phyloP scores from a whole-genome alignment of 2,113 vertebrate species.

The Nerophis ophidion region DNA sequence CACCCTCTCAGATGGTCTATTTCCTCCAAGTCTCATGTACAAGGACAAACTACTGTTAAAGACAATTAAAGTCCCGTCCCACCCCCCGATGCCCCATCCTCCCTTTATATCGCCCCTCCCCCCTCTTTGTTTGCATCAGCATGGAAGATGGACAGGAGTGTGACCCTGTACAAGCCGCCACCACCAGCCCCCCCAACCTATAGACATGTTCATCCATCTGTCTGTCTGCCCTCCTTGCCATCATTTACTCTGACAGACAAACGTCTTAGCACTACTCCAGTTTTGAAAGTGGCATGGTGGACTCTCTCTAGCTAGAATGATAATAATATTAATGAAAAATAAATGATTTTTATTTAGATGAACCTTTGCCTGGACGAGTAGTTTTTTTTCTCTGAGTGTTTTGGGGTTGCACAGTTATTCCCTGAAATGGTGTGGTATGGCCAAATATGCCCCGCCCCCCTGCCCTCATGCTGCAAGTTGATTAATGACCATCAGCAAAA shows the following conservation, averaged over 20 bases:
- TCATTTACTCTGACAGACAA: conserved; percentile 45
- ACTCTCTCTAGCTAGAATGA: conserved; percentile 73
- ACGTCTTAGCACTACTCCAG: conserved; percentile 67
- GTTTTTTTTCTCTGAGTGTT: no score
- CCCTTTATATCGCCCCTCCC: conserved; percentile 40
- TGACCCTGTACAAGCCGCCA: conserved; percentile 36
- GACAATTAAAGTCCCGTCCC: conserved; percentile 30
- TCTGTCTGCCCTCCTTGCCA: conserved; percentile 18
- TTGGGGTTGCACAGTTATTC: no score
- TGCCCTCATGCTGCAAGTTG: no score
- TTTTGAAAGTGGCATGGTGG: conserved; percentile 72
- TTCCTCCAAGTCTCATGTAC: conserved; percentile 41
- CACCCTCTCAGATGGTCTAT: conserved; percentile 10
- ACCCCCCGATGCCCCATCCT: conserved; percentile 12
- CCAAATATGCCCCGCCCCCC: no score
- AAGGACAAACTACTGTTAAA: conserved; percentile 48
- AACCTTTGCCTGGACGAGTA: conserved; percentile 22
- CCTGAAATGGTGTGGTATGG: no score
- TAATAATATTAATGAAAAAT: conserved; percentile 72
- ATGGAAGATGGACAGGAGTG: conserved; percentile 71
- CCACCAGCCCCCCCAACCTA: neutral
- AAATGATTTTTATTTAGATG: conserved; percentile 80
- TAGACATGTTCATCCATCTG: conserved; percentile 32
- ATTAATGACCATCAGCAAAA: no score
- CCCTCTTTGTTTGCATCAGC: conserved; percentile 59